Evolutionary conservation across 2,797 vertebrate species (phyloP).

Genomic region (Brotula barbata): DNA sequence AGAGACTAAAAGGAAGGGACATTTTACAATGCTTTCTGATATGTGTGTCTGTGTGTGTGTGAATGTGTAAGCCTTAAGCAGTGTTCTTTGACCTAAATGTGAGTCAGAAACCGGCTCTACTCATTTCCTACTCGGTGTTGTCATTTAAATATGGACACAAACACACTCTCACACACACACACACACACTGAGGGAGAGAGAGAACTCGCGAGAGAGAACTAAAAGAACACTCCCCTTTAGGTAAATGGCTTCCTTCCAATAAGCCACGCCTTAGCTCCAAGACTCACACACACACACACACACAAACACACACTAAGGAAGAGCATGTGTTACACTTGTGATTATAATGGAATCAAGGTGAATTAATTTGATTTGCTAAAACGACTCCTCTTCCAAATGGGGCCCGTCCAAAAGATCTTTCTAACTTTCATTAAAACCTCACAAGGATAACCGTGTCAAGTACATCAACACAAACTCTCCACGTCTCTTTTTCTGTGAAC

Average conservation of each 20-base stretch:
- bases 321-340: conserved; percentile 11
- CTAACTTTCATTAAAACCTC: conserved; percentile 49
- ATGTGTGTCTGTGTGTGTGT: conserved; percentile 24
- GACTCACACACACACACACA: conserved; percentile 24
- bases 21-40: conserved; percentile 63
- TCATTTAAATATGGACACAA: conserved; percentile 54
- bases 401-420: conserved; percentile 34
- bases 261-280: conserved; percentile 51
- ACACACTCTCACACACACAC: conserved; percentile 29
- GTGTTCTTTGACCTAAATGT: conserved; percentile 63
- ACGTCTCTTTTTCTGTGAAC: conserved; percentile 25
- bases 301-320: conserved; percentile 12
- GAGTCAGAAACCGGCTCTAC: conserved; percentile 68
- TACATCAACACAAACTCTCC: conserved; percentile 38
- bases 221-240: conserved; percentile 56
- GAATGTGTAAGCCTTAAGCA: conserved; percentile 46
- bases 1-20: conserved; percentile 30
- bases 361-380: conserved; percentile 42
- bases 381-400: conserved; percentile 26
- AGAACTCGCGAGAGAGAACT: conserved; percentile 20
- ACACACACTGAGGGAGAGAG: conserved; percentile 19
- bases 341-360: conserved; percentile 43
- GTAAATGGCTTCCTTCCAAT: conserved; percentile 41
- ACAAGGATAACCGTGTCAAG: conserved; percentile 35
- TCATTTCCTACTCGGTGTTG: conserved; percentile 67